A percentile compares a stretch with the other conserved stretches of the same genome.
phyloP scores from a whole-genome alignment of 2,113 vertebrate species.

The Drymodes brunneopygia region DNA sequence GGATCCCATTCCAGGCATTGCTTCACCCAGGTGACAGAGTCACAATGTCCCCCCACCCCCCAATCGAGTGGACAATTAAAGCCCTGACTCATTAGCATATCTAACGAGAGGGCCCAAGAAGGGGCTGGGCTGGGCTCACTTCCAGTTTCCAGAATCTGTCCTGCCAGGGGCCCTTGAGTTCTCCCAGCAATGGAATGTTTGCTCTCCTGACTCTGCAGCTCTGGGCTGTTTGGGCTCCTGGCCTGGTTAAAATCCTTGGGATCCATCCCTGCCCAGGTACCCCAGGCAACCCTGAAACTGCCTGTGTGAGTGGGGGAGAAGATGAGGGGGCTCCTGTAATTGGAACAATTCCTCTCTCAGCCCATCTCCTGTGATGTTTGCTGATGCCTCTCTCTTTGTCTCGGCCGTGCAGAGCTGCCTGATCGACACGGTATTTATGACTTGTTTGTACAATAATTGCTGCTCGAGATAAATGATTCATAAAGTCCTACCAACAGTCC shows the following conservation, averaged over 20 bases:
- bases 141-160: too few relatives aligned
- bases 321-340: neutral
- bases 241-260: neutral
- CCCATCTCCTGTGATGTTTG: neutral
- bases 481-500: neutral
- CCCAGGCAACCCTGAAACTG: neutral
- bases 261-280: neutral
- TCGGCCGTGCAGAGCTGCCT: neutral
- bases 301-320: neutral
- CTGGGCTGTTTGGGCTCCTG: too few relatives aligned
- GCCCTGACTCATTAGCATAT: too few relatives aligned
- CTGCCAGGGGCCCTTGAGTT: too few relatives aligned
- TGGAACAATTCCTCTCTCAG: neutral
- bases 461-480: conserved; percentile 59
- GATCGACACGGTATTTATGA: neutral
- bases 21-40: too few relatives aligned
- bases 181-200: too few relatives aligned
- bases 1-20: too few relatives aligned
- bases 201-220: too few relatives aligned
- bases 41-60: too few relatives aligned
- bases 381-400: neutral
- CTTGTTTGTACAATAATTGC: conserved; percentile 27
- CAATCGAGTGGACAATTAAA: too few relatives aligned
- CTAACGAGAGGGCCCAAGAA: too few relatives aligned
- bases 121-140: too few relatives aligned